These are phyloP conservation scores for Euleptes europaea DNA, from an alignment of 2,113 vertebrate genomes.

Conservation along the genomic window DNA sequence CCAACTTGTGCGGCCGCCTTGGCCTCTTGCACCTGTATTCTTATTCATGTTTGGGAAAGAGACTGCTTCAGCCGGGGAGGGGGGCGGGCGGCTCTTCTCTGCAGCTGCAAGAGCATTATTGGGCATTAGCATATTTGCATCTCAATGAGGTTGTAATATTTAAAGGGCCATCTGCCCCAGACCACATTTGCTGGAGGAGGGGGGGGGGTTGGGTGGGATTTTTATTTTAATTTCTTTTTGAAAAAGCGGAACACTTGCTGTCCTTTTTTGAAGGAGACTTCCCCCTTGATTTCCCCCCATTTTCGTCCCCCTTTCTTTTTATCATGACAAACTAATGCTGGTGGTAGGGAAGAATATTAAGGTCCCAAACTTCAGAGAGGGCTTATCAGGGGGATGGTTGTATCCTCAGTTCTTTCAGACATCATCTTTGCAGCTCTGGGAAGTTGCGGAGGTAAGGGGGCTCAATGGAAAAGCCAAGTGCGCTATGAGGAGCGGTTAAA, in stretches of 20 bases:
- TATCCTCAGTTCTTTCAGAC: slow-evolving; percentile 65
- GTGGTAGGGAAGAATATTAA: not conserved
- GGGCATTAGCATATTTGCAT: slow-evolving; percentile 69
- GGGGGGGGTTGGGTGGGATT: slow-evolving; percentile 11
- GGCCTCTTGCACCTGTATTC: slow-evolving; percentile 62
- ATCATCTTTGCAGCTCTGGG: slow-evolving; percentile 55
- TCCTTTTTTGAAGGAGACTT: slow-evolving; percentile 50
- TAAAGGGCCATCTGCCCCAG: slow-evolving; percentile 78
- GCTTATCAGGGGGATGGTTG: slow-evolving; percentile 59
- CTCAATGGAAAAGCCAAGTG: not conserved
- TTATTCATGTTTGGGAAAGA: slow-evolving; percentile 55
- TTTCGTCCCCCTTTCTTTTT: slow-evolving; percentile 30
- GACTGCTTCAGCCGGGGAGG: slow-evolving; percentile 27
- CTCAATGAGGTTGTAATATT: slow-evolving; percentile 77
- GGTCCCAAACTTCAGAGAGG: slow-evolving; percentile 41
- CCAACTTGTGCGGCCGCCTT: slow-evolving; percentile 14
- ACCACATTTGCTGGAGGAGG: slow-evolving; percentile 62
- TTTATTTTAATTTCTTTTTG: slow-evolving; percentile 1
- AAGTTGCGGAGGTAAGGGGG: slow-evolving; percentile 17
- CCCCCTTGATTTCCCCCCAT: slow-evolving; percentile 20
- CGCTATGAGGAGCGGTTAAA: too few species aligned
- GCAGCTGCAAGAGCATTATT: slow-evolving; percentile 76
- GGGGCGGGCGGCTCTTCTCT: slow-evolving; percentile 5
- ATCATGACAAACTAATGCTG: not conserved
- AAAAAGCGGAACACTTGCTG: slow-evolving; percentile 50